phyloP scores from a whole-genome alignment of 2,113 vertebrate genomes.

The Zosterops hypoxanthus region DNA sequence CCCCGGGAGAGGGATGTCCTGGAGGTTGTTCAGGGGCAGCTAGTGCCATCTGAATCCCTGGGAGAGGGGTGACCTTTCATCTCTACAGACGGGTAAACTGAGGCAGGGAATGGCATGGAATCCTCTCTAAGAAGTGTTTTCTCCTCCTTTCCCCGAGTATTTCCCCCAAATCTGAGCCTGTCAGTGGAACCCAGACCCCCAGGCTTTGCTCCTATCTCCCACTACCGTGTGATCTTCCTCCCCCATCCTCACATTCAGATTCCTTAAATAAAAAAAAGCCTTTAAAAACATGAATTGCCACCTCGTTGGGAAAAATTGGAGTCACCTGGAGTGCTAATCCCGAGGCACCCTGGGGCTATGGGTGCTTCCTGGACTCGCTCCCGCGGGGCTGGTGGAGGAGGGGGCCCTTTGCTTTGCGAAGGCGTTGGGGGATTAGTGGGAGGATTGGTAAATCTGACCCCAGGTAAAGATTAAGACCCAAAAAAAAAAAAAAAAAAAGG shows the following conservation, averaged over 20 bases:
- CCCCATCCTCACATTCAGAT: not conserved
- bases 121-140: not conserved
- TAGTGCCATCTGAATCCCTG: not conserved
- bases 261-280: not conserved
- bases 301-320: not conserved
- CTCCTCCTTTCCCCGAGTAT: not conserved
- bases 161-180: not conserved
- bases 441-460: constrained; percentile 51
- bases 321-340: not conserved
- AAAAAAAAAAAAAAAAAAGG: not conserved
- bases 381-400: not conserved
- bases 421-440: constrained; percentile 18
- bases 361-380: not conserved
- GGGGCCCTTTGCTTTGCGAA: not conserved
- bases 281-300: not conserved
- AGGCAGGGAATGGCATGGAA: not conserved
- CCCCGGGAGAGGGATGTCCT: not conserved
- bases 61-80: rapidly evolving
- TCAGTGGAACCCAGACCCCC: rapidly evolving
- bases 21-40: not conserved
- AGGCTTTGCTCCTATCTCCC: not conserved
- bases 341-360: not conserved
- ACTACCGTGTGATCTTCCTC: rapidly evolving
- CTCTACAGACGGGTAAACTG: not conserved
- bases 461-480: constrained; percentile 55